Conservation (phyloP, 2,113 vertebrate species). For the Lepus europaeus region DNA sequence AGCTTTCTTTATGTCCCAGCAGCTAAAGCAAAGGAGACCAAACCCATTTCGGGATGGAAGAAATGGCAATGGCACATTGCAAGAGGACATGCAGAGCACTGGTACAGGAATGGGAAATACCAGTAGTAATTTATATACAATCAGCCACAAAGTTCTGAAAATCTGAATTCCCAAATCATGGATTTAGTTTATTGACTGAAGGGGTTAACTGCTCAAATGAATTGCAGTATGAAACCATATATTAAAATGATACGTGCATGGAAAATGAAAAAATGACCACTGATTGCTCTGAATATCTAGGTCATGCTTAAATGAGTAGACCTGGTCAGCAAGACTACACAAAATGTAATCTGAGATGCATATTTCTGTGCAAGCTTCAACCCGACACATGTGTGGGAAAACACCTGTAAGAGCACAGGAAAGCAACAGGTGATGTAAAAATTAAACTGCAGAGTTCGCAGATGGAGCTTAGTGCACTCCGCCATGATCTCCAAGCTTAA, state of each 20-base stretch:
- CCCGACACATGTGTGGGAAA: neutral
- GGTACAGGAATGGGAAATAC: neutral
- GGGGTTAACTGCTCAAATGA: neutral
- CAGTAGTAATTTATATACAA: too few relatives aligned
- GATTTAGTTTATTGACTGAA: neutral
- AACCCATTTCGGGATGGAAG: neutral
- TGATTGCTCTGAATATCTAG: neutral
- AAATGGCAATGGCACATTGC: neutral
- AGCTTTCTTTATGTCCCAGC: neutral
- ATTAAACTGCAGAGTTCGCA: neutral
- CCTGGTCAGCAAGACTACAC: neutral
- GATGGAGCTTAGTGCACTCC: neutral
- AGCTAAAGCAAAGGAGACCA: neutral
- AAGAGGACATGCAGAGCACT: fast-evolving
- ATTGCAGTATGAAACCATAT: neutral
- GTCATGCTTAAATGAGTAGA: neutral
- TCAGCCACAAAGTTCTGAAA: neutral
- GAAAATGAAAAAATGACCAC: neutral
- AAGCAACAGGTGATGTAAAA: neutral
- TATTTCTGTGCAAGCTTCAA: neutral
- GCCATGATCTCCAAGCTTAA: neutral
- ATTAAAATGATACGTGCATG: neutral
- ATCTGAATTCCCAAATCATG: neutral
- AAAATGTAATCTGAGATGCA: neutral
- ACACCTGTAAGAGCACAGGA: neutral